Evolutionary conservation across 2,888 invertebrate genomes (phyloP).

Genomic region (Cryptus armator): DNA sequence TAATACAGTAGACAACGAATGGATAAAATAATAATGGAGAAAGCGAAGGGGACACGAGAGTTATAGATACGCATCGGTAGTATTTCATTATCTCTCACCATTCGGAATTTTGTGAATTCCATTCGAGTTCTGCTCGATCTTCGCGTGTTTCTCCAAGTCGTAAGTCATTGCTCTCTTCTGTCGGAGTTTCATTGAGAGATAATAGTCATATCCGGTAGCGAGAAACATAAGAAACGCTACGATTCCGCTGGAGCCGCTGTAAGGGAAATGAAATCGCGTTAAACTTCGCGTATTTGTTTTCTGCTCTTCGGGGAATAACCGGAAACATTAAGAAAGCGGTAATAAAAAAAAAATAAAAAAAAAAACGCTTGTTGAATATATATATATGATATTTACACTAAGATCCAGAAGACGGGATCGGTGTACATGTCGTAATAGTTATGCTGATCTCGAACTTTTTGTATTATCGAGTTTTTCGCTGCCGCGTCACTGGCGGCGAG

Average conservation of each 20-base stretch:
- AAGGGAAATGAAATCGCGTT: slow-evolving; percentile 72
- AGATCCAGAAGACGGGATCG: slow-evolving; percentile 90
- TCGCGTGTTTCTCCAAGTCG: slow-evolving; percentile 82
- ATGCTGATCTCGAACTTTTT: slow-evolving; percentile 89
- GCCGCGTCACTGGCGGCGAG: slow-evolving; percentile 86
- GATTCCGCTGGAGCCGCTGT: slow-evolving; percentile 86
- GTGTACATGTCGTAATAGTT: slow-evolving; percentile 88
- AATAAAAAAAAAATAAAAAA: not conserved
- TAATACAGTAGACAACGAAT: slow-evolving; percentile 2
- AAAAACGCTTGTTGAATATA: not conserved
- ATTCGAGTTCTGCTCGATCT: slow-evolving; percentile 79
- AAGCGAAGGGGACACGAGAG: not conserved
- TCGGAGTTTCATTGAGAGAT: slow-evolving; percentile 77
- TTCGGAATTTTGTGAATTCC: slow-evolving; percentile 77
- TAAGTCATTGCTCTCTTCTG: slow-evolving; percentile 76
- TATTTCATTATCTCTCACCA: slow-evolving; percentile 73
- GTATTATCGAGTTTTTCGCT: slow-evolving; percentile 85
- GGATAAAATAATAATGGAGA: not conserved
- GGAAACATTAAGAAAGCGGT: not conserved
- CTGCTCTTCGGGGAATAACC: not conserved
- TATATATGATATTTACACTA: slow-evolving; percentile 87
- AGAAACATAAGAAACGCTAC: slow-evolving; percentile 87
- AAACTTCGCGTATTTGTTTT: not conserved
- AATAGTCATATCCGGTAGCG: slow-evolving; percentile 91
- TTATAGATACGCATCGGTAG: not conserved